A percentile compares a stretch with the other conserved stretches of the same genome.
These are phyloP conservation scores for Bellardia pandia DNA, from an alignment of 2,888 invertebrate species.

Conservation along the genomic window DNA sequence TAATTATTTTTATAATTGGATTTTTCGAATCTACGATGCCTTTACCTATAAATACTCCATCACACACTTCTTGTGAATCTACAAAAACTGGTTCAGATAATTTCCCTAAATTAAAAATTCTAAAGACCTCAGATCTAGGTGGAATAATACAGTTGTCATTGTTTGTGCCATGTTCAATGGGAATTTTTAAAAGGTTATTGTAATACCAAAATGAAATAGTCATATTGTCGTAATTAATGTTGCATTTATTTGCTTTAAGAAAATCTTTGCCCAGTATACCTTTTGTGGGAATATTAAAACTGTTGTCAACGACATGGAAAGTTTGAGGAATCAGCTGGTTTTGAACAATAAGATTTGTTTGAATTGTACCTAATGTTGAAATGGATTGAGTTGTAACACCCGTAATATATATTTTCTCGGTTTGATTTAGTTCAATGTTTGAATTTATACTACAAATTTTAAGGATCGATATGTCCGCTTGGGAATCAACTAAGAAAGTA, in stretches of 20 bases:
- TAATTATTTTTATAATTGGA: slow-evolving; percentile 32
- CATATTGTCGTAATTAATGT: slow-evolving; percentile 7
- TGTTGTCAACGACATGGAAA: neutral
- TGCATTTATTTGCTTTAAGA: slow-evolving; percentile 6
- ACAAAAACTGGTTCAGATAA: slow-evolving; percentile 7
- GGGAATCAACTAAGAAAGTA: slow-evolving; percentile 4
- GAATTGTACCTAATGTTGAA: slow-evolving; percentile 6
- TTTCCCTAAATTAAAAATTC: neutral
- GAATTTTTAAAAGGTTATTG: slow-evolving; percentile 10
- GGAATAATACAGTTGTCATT: slow-evolving; percentile 2
- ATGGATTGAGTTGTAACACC: neutral
- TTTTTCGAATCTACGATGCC: slow-evolving; percentile 32
- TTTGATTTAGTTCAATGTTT: slow-evolving; percentile 3
- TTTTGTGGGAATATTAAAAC: neutral
- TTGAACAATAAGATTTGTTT: slow-evolving; percentile 1
- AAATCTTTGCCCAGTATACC: slow-evolving; percentile 1
- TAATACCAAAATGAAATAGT: slow-evolving; percentile 4
- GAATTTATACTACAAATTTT: neutral
- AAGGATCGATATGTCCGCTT: neutral
- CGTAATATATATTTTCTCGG: neutral
- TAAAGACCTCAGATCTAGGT: neutral
- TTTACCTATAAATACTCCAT: slow-evolving; percentile 41
- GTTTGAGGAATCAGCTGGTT: neutral
- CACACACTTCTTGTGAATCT: slow-evolving; percentile 16
- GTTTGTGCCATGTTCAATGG: neutral